Conservation (phyloP, 2,113 vertebrate genomes). For the Bostrychus sinensis region DNA sequence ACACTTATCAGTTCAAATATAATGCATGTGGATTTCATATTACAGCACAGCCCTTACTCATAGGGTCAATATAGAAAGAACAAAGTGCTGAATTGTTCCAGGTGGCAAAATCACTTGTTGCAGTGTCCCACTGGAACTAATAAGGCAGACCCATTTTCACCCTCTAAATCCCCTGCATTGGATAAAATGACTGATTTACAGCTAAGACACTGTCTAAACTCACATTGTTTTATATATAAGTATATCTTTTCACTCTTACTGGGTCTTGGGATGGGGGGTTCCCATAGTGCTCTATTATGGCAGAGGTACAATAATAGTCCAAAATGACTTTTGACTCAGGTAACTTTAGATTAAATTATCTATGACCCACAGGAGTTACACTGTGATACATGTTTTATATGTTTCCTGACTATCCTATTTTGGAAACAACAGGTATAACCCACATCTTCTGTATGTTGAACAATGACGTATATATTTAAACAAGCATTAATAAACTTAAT, state of each 20-base stretch:
- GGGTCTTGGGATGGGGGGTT: slow-evolving; percentile 54
- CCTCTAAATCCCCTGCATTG: slow-evolving; percentile 73
- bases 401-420: no score
- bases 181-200: slow-evolving; percentile 81
- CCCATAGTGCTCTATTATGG: slow-evolving; percentile 40
- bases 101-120: slow-evolving; percentile 78
- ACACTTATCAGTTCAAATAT: slow-evolving; percentile 42
- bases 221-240: slow-evolving; percentile 71
- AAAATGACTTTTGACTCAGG: slow-evolving; percentile 37
- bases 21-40: slow-evolving; percentile 65
- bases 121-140: slow-evolving; percentile 80
- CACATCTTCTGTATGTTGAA: no score
- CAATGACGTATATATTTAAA: no score
- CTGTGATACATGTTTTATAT: no score
- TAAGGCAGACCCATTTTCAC: slow-evolving; percentile 81
- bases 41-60: slow-evolving; percentile 41
- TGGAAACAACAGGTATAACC: no score
- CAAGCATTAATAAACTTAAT: no score
- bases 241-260: slow-evolving; percentile 51
- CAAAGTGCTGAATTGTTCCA: slow-evolving; percentile 79
- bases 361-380: not conserved
- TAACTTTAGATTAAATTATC: slow-evolving; percentile 23
- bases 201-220: slow-evolving; percentile 70
- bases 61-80: slow-evolving; percentile 58
- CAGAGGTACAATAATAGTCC: slow-evolving; percentile 51